Conservation (phyloP, 53 echinoderm and acorn worm species). For the Luidia sarsii region DNA sequence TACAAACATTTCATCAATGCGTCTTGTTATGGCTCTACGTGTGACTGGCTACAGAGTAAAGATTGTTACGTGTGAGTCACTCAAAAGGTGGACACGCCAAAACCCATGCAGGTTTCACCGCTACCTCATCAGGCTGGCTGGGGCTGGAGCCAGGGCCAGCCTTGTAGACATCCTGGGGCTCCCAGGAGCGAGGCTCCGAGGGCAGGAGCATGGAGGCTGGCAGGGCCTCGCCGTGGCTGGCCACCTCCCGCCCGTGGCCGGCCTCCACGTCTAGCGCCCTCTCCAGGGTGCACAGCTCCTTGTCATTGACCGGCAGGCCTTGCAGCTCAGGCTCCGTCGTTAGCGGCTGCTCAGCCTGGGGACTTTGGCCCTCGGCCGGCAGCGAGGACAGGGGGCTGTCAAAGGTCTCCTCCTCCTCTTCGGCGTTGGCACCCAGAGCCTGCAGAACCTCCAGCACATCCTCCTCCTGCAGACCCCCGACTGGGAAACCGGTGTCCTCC, state of each 20-base stretch:
- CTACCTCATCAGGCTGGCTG: conserved; percentile 47
- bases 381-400: conserved; percentile 5
- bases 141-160: conserved; percentile 10
- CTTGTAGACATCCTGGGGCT: conserved; percentile 31
- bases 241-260: conserved; percentile 29
- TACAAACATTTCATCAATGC: not conserved
- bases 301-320: conserved; percentile 52
- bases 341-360: not conserved
- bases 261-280: conserved; percentile 58
- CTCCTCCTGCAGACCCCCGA: conserved; percentile 61
- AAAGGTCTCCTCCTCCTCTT: conserved; percentile 26
- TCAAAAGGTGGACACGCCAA: conserved; percentile 9
- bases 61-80: not conserved
- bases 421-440: conserved; percentile 71
- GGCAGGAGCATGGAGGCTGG: conserved; percentile 54
- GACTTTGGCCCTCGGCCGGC: no score
- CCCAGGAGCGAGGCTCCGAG: conserved; percentile 40
- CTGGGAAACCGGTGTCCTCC: conserved; percentile 13
- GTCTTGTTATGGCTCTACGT: not conserved
- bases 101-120: conserved; percentile 39
- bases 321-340: conserved; percentile 36
- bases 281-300: conserved; percentile 64
- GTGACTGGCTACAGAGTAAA: not conserved
- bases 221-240: conserved; percentile 32
- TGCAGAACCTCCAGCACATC: conserved; percentile 76